These are phyloP conservation scores for Phoenicopterus ruber DNA, from an alignment of 2,113 vertebrate genomes.

Conservation along the genomic window DNA sequence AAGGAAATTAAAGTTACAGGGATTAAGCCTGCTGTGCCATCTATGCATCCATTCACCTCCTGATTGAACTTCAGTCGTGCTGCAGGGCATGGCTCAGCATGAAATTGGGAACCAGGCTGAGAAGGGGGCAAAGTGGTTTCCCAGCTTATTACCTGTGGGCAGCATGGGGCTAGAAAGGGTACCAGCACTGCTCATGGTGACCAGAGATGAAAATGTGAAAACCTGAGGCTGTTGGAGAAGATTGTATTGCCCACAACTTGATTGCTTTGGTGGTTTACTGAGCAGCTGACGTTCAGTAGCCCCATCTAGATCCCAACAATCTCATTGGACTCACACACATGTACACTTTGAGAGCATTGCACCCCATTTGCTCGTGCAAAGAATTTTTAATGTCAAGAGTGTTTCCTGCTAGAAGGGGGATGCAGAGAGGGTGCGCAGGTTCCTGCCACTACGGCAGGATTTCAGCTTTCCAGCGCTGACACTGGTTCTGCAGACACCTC, in stretches of 20 bases:
- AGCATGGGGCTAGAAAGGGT: not conserved
- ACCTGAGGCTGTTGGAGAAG: not conserved
- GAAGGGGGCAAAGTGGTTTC: not conserved
- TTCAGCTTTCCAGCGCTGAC: not conserved
- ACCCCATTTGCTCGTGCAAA: not conserved
- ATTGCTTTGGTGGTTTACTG: not conserved
- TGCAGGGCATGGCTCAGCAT: not conserved
- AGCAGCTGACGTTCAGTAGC: not conserved
- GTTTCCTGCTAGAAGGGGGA: not conserved
- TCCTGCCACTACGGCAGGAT: not conserved
- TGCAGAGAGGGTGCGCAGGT: not conserved
- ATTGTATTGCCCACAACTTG: not conserved
- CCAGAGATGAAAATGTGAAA: not conserved
- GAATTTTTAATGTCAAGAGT: not conserved
- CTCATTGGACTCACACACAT: rapidly evolving
- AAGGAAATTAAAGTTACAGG: conserved; percentile 44
- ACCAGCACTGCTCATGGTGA: not conserved
- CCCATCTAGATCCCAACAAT: not conserved
- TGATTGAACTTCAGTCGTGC: not conserved
- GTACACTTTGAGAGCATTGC: rapidly evolving
- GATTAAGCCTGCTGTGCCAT: conserved; percentile 15
- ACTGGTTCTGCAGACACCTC: not conserved
- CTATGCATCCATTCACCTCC: not conserved
- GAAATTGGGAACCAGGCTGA: not conserved
- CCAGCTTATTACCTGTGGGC: not conserved